These are phyloP conservation scores for Zosterops hypoxanthus DNA, from an alignment of 2,113 vertebrate genomes.

Conservation along the genomic window DNA sequence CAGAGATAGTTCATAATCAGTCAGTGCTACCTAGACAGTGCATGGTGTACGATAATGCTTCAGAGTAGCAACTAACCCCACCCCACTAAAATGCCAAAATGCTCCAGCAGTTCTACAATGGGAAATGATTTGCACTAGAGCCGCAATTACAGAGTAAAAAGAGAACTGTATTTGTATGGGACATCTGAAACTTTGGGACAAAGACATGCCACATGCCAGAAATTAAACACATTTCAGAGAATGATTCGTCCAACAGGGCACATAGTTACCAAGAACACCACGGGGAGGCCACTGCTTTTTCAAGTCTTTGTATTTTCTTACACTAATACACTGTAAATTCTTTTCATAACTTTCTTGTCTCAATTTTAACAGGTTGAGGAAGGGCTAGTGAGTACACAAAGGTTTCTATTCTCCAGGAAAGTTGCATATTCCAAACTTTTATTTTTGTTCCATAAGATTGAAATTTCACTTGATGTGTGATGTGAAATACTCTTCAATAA, in stretches of 20 bases:
- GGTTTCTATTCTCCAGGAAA: background rate
- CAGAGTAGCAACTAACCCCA: background rate
- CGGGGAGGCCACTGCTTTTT: background rate
- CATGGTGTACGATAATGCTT: rapidly evolving
- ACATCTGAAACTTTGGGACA: background rate
- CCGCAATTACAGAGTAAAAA: background rate
- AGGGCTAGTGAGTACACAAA: background rate
- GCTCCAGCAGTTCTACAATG: background rate
- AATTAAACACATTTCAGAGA: background rate
- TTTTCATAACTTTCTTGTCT: background rate
- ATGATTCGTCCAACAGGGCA: background rate
- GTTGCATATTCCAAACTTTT: background rate
- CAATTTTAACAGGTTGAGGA: background rate
- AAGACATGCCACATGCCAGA: background rate
- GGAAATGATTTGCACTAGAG: background rate
- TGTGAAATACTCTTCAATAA: background rate
- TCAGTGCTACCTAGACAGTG: background rate
- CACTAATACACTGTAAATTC: background rate
- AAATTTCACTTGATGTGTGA: background rate
- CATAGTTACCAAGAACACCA: background rate
- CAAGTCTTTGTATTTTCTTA: background rate
- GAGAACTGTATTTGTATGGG: background rate
- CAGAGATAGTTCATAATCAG: background rate
- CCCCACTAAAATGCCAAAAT: background rate
- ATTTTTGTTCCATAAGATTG: background rate